Evolutionary conservation across 2,113 vertebrate genomes (phyloP), one percentile per base, ranked within the genome.

Genomic region (Ptyas mucosa): DNA sequence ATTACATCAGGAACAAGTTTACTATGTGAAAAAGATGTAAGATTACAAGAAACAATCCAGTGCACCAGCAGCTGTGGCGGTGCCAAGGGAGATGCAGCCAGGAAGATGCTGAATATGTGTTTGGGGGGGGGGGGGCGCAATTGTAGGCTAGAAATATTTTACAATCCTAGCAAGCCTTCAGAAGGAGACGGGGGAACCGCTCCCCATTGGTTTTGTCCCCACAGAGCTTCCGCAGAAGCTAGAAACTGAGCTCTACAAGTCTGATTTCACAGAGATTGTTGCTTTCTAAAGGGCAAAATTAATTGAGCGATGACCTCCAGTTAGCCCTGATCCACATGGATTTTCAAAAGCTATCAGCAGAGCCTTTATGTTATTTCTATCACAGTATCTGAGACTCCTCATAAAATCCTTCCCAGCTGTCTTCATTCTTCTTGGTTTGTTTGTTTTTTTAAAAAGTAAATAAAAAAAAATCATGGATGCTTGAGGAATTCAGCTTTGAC

Each of bases 1-100:
- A 97, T 97, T 96, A 97, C 89, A 97, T 95, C 95, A 91, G 92
- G 90, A 97, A 94, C 97, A 97, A 94, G 94, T 96, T 95, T 94
- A 95, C 95, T 23, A 0, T 93, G 96, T 93, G 91, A 90, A 94
- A 94, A 94, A 95, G 85, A 93, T 95, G 90, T 89, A 57, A 91
- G 95, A 96, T 95, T 95, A 95, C 94, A 96, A 95, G 94, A 93
- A 94, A 91, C 93, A 94, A 93, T 93, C 94, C 95, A 91, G 94
- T 89, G 85, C 93, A 97, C 95, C 89, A 91, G 43, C 55, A 90
- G 95, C 90, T 93, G 92, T 49, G 64, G 91, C 88, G 94, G 53
- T 94, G 51, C 88, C n/a, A 92, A 96, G 96, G 96, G 94, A 97
- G 94, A 95, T 69, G 92, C 90, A 95, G 75, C 20, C 3, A 91